Conservation (phyloP, 2,888 invertebrate genomes). For the Drosophila barbarae region DNA sequence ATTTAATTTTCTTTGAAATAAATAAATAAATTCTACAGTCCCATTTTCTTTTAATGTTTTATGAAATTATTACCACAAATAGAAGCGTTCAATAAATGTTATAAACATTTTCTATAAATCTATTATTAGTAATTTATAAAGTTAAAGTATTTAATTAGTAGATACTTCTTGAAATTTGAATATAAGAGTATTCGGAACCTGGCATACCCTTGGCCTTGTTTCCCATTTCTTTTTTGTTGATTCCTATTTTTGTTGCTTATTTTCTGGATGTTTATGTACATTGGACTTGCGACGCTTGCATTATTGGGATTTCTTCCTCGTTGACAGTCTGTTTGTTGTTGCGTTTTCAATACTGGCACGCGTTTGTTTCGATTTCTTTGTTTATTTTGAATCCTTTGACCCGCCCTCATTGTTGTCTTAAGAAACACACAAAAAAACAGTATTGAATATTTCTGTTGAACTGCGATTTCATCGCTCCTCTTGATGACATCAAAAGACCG, state of each 20-base stretch:
- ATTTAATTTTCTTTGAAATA: no score
- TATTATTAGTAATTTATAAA: background rate
- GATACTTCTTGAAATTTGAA: background rate
- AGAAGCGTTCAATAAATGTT: background rate
- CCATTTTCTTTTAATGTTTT: background rate
- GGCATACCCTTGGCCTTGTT: background rate
- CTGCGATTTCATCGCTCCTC: background rate
- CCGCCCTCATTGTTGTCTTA: slow-evolving; percentile 19
- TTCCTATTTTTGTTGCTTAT: background rate
- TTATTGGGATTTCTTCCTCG: slow-evolving; percentile 33
- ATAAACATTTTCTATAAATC: background rate
- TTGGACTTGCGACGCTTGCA: slow-evolving; percentile 36
- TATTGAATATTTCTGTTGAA: background rate
- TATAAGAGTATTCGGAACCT: slow-evolving; percentile 9
- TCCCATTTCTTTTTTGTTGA: slow-evolving; percentile 6
- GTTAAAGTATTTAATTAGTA: no score
- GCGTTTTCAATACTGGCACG: slow-evolving; percentile 32
- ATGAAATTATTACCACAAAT: no score
- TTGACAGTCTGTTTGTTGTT: slow-evolving; percentile 17
- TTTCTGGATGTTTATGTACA: slow-evolving; percentile 20
- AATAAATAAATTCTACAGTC: background rate
- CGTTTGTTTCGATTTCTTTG: slow-evolving; percentile 10
- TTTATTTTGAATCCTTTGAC: slow-evolving; percentile 27
- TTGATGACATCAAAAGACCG: slow-evolving; percentile 18
- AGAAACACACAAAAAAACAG: background rate